Conservation (phyloP, 2,888 invertebrate species). For the Ametastegia equiseti region DNA sequence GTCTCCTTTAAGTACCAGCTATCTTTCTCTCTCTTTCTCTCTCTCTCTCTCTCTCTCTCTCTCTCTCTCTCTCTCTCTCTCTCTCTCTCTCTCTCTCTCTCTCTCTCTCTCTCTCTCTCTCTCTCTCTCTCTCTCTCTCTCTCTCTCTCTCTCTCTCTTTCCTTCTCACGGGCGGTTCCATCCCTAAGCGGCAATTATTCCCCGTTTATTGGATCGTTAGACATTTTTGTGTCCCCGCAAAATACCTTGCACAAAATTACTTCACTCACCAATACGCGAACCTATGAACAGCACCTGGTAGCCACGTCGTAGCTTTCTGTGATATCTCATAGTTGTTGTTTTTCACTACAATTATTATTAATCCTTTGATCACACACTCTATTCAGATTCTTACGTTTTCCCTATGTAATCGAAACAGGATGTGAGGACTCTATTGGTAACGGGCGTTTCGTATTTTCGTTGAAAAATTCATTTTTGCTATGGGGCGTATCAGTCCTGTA, state of each 20-base stretch:
- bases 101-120: not conserved
- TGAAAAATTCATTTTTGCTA: no score
- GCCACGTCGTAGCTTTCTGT: no score
- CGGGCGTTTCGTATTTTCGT: no score
- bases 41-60: not conserved
- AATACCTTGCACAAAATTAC: not conserved
- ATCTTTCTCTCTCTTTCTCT: not conserved
- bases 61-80: not conserved
- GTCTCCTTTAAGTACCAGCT: not conserved
- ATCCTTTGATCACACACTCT: no score
- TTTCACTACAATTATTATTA: no score
- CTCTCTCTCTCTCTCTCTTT: not conserved
- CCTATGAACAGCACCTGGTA: no score
- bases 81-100: not conserved
- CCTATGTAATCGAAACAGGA: no score
- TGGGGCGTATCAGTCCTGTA: no score
- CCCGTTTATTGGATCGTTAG: conserved; percentile 13
- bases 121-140: not conserved
- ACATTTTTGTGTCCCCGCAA: not conserved
- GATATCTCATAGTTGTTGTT: no score
- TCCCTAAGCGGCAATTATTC: conserved; percentile 38
- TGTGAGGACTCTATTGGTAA: no score
- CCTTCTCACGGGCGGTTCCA: no score
- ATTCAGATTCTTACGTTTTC: no score
- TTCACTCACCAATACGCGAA: not conserved